Base-by-base conservation (phyloP, 2,888 invertebrate species). In the Pelosia muscerda region DNA sequence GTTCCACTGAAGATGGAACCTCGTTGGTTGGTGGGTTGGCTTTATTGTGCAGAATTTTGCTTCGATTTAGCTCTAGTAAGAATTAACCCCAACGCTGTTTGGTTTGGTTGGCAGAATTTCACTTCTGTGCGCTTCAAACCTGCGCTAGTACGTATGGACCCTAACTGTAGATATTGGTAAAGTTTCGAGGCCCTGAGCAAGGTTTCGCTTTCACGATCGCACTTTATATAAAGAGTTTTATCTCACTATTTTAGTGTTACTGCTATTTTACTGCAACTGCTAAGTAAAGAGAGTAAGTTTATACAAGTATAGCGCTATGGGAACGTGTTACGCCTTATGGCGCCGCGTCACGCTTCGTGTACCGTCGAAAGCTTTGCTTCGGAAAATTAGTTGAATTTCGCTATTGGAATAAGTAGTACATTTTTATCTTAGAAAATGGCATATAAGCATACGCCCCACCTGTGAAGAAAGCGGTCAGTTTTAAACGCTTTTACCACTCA, bases 151-250 rank as follows among this genome's bases (percentile, higher is more conserved):
- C 38, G 38, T 15, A 38, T 2, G 13, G 15, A 13, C 13, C 49
- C 49, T 74, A 78, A 79, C 66, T 63, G 60, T 71, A 68, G 85
- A 86, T 89, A 89, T 88, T 88, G 87, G 86, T 75, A 86, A 88
- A 89, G 87, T 88, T 89, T 88, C 73, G 81, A 87, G 84, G 82
- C 78, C 74, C 69, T 66, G 76, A 77, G 75, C 76, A 78, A 74
- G 80, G 82, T 76, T 83, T 70, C 75, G 78, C 74, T 76, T 83
- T 81, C 80, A 78, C 81, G 79, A 83, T 78, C 78, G 73, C 72
- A 62, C 75, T 70, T 73, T 80, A 75, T 78, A 80, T 81, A 81
- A 75, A 80, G 74, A 82, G 78, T 82, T 82, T 81, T 82, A 82
- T 77, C 78, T 69, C 68, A 67, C 60, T 66, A 72, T 73, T 73